phyloP scores from a whole-genome alignment of 2,888 invertebrate genomes.

The Andrena trimmerana region DNA sequence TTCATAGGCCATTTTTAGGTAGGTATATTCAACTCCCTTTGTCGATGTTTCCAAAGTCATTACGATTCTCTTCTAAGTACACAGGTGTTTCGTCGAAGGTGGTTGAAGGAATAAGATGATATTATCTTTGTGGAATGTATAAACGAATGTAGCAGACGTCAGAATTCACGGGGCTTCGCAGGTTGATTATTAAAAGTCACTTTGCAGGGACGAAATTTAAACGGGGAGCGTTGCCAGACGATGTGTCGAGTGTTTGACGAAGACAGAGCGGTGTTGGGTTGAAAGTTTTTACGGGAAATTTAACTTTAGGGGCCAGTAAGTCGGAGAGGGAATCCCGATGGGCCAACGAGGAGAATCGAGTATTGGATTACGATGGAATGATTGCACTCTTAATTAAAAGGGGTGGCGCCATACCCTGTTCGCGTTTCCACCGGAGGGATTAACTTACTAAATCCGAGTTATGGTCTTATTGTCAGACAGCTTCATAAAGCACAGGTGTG shows the following conservation, averaged over 20 bases:
- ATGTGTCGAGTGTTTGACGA: slow-evolving; percentile 29
- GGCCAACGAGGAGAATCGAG: slow-evolving; percentile 56
- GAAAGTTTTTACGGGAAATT: slow-evolving; percentile 59
- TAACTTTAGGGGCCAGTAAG: slow-evolving; percentile 53
- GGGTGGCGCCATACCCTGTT: slow-evolving; percentile 47
- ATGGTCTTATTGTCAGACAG: slow-evolving; percentile 65
- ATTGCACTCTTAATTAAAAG: slow-evolving; percentile 73
- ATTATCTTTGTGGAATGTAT: too few relatives aligned
- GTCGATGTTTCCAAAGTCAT: too few relatives aligned
- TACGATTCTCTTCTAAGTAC: too few relatives aligned
- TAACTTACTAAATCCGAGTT: slow-evolving; percentile 67
- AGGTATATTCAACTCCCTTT: too few relatives aligned
- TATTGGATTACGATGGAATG: slow-evolving; percentile 74
- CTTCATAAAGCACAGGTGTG: slow-evolving; percentile 49
- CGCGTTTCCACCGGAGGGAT: slow-evolving; percentile 63
- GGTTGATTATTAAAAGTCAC: slow-evolving; percentile 10
- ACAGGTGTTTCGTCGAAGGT: too few relatives aligned
- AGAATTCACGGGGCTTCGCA: too few relatives aligned
- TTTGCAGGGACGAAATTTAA: slow-evolving; percentile 23
- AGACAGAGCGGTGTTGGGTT: slow-evolving; percentile 13
- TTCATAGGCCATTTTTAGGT: too few relatives aligned
- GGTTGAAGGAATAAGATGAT: too few relatives aligned
- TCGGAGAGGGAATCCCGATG: slow-evolving; percentile 42
- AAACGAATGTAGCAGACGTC: too few relatives aligned
- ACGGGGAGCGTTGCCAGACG: slow-evolving; percentile 39